Evolutionary conservation across 2,797 vertebrate genomes (phyloP).

Genomic region (Fundulus diaphanus): DNA sequence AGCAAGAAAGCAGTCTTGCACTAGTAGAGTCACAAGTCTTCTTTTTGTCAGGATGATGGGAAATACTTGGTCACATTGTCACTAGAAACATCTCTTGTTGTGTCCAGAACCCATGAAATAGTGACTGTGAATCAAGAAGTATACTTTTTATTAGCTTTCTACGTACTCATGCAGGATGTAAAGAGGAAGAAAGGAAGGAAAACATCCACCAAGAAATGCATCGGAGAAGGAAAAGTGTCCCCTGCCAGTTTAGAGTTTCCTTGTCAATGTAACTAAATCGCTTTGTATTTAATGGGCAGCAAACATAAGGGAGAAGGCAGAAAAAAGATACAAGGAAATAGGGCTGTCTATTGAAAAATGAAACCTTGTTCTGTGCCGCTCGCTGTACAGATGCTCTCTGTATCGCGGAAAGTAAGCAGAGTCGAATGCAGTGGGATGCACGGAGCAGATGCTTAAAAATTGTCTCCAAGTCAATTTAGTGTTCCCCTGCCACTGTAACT

Average conservation of each 20-base stretch:
- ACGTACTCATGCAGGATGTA: constrained; percentile 22
- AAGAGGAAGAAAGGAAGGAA: constrained; percentile 17
- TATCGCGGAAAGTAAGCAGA: constrained; percentile 40
- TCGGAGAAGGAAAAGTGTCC: constrained; percentile 33
- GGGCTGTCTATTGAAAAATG: constrained; percentile 63
- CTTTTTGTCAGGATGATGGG: neutral
- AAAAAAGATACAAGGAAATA: constrained; percentile 41
- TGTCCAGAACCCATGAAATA: neutral
- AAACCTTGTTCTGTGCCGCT: constrained; percentile 28
- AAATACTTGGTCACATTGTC: neutral
- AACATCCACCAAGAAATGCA: constrained; percentile 31
- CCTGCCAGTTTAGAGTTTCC: constrained; percentile 61
- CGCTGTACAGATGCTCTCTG: constrained; percentile 24
- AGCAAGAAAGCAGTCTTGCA: neutral
- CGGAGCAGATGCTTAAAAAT: constrained; percentile 53
- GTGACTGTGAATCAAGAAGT: neutral
- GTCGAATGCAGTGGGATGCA: constrained; percentile 19
- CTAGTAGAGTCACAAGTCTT: neutral
- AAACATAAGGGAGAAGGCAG: constrained; percentile 56
- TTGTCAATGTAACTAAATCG: constrained; percentile 69
- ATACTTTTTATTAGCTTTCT: neutral
- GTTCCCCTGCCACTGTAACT: constrained; percentile 64
- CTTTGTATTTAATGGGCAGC: constrained; percentile 67
- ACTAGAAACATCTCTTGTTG: neutral
- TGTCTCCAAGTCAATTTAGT: constrained; percentile 67